phyloP scores from a whole-genome alignment of 2,113 vertebrate genomes.

The Toxostoma redivivum region DNA sequence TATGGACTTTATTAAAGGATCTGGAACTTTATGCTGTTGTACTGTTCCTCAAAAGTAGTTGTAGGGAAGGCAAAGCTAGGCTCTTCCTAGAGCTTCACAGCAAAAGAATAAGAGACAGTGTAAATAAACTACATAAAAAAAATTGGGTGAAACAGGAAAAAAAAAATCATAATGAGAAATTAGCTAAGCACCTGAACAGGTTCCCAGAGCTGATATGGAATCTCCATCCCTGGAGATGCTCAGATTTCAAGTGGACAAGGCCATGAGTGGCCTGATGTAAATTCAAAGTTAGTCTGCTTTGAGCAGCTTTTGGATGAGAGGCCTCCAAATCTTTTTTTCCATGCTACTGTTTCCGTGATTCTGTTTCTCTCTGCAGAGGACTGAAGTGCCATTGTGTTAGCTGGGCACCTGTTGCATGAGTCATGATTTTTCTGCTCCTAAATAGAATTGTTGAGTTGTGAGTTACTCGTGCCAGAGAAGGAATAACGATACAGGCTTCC shows the following conservation, averaged over 20 bases:
- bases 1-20: not conserved
- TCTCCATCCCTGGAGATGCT: not conserved
- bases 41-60: not conserved
- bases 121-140: not conserved
- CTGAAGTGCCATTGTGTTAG: not conserved
- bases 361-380: not conserved
- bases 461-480: not conserved
- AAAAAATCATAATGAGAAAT: not conserved
- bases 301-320: not conserved
- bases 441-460: not conserved
- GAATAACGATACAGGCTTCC: not conserved
- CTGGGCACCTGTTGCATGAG: not conserved
- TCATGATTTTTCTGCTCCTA: not conserved
- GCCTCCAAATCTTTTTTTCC: not conserved
- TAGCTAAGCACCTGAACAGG: not conserved
- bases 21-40: not conserved
- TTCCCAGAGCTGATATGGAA: not conserved
- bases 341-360: not conserved
- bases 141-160: not conserved
- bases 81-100: not conserved
- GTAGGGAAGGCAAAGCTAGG: not conserved
- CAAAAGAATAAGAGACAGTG: not conserved
- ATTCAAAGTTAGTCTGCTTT: not conserved
- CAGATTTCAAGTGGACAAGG: not conserved
- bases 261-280: not conserved